Evolutionary conservation across 2,113 vertebrate species (phyloP), one percentile per base, ranked within the genome.

Genomic region (Sinocyclocheilus anshuiensis): DNA sequence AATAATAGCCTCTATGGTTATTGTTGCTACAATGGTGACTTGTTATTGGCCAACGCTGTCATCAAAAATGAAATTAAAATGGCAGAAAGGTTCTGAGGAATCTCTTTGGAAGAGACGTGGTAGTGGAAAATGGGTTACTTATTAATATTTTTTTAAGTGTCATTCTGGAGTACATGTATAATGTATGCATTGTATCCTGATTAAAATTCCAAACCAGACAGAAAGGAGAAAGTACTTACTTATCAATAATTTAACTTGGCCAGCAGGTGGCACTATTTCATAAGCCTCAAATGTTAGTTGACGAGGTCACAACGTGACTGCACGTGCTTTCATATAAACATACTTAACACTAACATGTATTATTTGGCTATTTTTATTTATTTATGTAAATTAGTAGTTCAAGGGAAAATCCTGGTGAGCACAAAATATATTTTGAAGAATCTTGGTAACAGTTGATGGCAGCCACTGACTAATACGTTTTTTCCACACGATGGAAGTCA

Each of bases 281-380:
- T 67, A 9, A 81, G 36, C 36, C 39, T 81, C 8, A 48, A 22
- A 20, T 42, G 13, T 29, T 24, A 24, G 72, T 24, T 6, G n/a
- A 75, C 12, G 22, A 3, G 39, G 16, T 71, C 16, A 61, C 26
- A 57, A 42, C 53, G 22, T 42, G 55, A 42, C 36, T 4, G 57
- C 57, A 63, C 36, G 22, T 80, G 77, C 76, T 36, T 39, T 36
- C 29, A 78, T 57, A 59, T 59, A 57, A 79, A 79, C 29, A 59
- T 9, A 36, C 18, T 55, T 11, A 20, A 78, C 53, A n/a, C 20
- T 29, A 78, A 33, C 50, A 10, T 33, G 48, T 20, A 20, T 59
- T 59, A 0, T 22, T 59, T 59, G 7, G 7, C 8, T 59, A 20
- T 22, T 59, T 22, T 22, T 22, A 22, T 10, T 59, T 59, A 0